Evolutionary conservation across 2,888 invertebrate species (phyloP).

Genomic region (Agrochola litura): DNA sequence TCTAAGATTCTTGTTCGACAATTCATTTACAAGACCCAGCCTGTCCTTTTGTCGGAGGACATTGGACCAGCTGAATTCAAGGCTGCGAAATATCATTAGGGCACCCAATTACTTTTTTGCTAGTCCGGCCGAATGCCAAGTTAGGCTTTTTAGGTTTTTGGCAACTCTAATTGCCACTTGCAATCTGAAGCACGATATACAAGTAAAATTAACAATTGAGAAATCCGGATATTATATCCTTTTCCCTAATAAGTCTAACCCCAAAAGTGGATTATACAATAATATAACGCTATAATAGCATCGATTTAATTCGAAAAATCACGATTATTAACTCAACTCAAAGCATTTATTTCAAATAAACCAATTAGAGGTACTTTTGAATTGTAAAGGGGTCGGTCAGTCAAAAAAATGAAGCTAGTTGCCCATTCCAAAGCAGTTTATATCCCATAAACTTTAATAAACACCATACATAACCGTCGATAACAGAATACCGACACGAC

Average conservation of each 20-base stretch:
- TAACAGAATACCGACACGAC: slow-evolving; percentile 12
- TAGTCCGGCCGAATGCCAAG: background rate
- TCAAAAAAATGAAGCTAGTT: too few relatives aligned
- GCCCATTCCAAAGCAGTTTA: too few relatives aligned
- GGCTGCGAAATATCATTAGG: slow-evolving; percentile 29
- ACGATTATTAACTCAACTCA: too few relatives aligned
- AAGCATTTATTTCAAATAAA: too few relatives aligned
- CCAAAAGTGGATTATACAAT: background rate
- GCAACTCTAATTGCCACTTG: slow-evolving; percentile 4
- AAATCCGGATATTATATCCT: background rate
- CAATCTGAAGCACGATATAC: background rate
- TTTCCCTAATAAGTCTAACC: background rate
- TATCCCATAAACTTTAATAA: slow-evolving; percentile 17
- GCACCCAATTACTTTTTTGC: slow-evolving; percentile 34
- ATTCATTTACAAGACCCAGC: slow-evolving; percentile 29
- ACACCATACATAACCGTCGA: slow-evolving; percentile 17
- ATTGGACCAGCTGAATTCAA: slow-evolving; percentile 23
- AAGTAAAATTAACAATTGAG: background rate
- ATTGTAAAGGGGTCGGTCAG: too few relatives aligned
- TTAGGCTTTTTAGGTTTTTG: slow-evolving; percentile 10
- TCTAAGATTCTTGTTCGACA: background rate
- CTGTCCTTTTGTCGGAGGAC: slow-evolving; percentile 11
- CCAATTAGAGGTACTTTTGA: too few relatives aligned
- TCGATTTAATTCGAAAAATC: background rate
- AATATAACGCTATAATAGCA: background rate